These are phyloP conservation scores for Collichthys lucidus DNA, from an alignment of 2,113 vertebrate species.

Conservation along the genomic window DNA sequence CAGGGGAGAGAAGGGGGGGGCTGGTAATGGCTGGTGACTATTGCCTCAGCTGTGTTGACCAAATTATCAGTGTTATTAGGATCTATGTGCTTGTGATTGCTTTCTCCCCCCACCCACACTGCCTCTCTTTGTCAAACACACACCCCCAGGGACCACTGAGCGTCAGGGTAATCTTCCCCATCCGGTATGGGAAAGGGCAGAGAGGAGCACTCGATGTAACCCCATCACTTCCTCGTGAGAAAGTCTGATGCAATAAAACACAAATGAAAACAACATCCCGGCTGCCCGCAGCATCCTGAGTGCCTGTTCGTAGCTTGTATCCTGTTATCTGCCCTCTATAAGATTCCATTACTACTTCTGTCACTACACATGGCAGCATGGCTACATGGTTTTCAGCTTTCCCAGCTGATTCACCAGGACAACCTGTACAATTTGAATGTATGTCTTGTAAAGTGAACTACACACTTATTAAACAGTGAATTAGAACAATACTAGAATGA, in stretches of 20 bases:
- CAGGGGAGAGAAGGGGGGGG: background rate
- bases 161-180: slow-evolving; percentile 68
- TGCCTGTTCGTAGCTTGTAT: slow-evolving; percentile 11
- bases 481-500: background rate
- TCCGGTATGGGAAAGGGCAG: slow-evolving; percentile 72
- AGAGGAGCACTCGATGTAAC: slow-evolving; percentile 33
- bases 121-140: slow-evolving; percentile 64
- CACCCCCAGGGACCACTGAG: slow-evolving; percentile 52
- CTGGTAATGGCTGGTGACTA: slow-evolving; percentile 19
- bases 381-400: background rate
- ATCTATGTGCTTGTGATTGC: slow-evolving; percentile 62
- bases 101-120: slow-evolving; percentile 45
- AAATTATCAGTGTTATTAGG: slow-evolving; percentile 73
- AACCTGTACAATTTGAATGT: background rate
- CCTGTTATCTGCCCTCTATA: background rate
- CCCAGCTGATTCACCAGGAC: background rate
- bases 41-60: slow-evolving; percentile 78
- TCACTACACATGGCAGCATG: background rate
- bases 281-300: slow-evolving; percentile 26
- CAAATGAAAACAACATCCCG: slow-evolving; percentile 28
- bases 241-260: slow-evolving; percentile 49
- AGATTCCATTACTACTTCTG: background rate
- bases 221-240: slow-evolving; percentile 66
- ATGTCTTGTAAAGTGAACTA: background rate
- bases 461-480: background rate